Evolutionary conservation across 2,113 vertebrate genomes (phyloP).

Genomic region (Microcebus tavaratra): DNA sequence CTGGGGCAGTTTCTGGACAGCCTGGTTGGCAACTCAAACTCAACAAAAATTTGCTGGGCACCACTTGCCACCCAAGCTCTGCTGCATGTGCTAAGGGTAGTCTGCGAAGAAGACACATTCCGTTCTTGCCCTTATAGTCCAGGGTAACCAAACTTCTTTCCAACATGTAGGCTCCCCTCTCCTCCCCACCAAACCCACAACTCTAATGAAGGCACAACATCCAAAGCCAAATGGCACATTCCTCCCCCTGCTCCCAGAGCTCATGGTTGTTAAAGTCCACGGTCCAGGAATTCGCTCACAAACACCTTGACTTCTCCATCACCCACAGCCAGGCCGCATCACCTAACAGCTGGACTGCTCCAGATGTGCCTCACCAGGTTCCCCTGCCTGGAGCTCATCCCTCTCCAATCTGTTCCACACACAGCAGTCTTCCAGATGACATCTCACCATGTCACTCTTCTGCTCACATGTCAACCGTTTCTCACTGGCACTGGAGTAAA

Average conservation of each 20-base stretch:
- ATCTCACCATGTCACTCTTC: neutral
- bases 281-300: neutral
- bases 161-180: fast-evolving
- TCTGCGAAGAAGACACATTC: neutral
- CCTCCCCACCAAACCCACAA: neutral
- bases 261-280: neutral
- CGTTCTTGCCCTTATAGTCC: neutral
- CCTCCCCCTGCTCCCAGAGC: neutral
- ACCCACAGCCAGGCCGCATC: neutral
- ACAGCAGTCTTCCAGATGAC: neutral
- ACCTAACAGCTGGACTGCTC: neutral
- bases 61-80: neutral
- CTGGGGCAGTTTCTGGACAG: neutral
- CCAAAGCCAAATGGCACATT: neutral
- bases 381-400: fast-evolving
- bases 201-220: neutral
- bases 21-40: neutral
- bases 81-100: neutral
- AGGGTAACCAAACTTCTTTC: neutral
- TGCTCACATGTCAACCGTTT: neutral
- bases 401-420: neutral
- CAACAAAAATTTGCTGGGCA: neutral
- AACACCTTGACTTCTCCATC: neutral
- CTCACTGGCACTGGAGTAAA: neutral
- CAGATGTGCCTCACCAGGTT: neutral